Conservation (phyloP, 2,797 vertebrate species). For the Chelidonichthys spinosus region DNA sequence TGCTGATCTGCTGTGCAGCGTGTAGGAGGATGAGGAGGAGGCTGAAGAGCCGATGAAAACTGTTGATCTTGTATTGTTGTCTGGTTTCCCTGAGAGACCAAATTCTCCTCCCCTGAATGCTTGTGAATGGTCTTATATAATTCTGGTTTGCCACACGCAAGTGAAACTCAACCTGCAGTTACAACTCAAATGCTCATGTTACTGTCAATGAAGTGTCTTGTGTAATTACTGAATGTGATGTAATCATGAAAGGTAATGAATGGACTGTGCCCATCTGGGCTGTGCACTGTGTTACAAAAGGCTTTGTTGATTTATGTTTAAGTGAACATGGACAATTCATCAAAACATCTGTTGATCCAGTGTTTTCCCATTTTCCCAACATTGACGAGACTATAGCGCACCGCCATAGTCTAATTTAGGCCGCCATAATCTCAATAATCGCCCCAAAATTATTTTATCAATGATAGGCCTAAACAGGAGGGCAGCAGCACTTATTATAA, state of each 20-base stretch:
- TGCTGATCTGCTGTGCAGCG: slow-evolving; percentile 1
- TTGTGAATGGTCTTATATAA: background rate
- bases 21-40: slow-evolving; percentile 6
- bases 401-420: too few species aligned
- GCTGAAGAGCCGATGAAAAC: background rate
- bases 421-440: too few species aligned
- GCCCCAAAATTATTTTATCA: too few species aligned
- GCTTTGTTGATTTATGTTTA: slow-evolving; percentile 3
- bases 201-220: background rate
- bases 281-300: slow-evolving; percentile 29
- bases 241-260: too few species aligned
- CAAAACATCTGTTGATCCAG: slow-evolving; percentile 5
- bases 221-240: too few species aligned
- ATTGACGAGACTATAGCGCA: too few species aligned
- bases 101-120: background rate
- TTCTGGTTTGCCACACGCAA: background rate
- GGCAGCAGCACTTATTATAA: too few species aligned
- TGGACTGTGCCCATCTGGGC: too few species aligned
- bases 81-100: too few species aligned
- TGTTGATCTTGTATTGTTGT: background rate
- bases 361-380: background rate
- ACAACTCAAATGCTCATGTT: background rate
- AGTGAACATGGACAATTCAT: slow-evolving; percentile 13
- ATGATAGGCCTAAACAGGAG: too few species aligned
- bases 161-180: background rate